Conservation (phyloP, 2,113 vertebrate genomes). For the Eptatretus burgeri region DNA sequence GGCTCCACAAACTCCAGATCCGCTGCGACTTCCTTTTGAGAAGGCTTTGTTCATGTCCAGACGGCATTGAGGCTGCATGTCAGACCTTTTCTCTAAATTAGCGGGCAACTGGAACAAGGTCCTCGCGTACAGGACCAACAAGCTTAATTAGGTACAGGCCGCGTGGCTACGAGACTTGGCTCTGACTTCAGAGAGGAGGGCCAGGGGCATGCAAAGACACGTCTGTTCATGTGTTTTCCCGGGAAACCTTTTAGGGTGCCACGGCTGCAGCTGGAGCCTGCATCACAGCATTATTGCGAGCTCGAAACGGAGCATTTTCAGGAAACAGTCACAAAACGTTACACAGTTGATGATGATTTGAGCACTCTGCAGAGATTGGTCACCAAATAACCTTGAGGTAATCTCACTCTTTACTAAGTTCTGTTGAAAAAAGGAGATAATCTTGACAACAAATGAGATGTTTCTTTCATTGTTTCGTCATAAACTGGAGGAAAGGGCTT, state of each 20-base stretch:
- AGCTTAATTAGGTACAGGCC: slow-evolving; percentile 1
- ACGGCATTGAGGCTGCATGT: slow-evolving; percentile 4
- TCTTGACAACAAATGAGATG: no score
- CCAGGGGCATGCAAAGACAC: neutral
- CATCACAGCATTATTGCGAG: no score
- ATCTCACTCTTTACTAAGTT: no score
- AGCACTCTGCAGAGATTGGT: no score
- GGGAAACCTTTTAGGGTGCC: neutral
- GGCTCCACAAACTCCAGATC: slow-evolving; percentile 2
- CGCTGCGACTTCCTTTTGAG: slow-evolving; percentile 6
- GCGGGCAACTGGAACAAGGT: slow-evolving; percentile 1
- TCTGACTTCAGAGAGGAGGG: slow-evolving; percentile 1
- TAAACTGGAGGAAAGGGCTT: no score
- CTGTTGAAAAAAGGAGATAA: no score
- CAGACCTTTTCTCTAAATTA: slow-evolving; percentile 4
- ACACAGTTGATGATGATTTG: no score
- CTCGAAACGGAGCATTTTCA: no score
- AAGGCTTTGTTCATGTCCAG: slow-evolving; percentile 5
- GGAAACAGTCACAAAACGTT: no score
- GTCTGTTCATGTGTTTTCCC: neutral
- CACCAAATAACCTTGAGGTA: no score
- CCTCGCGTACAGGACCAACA: neutral
- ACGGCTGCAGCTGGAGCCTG: neutral
- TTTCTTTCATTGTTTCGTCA: no score
- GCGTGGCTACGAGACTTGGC: slow-evolving; percentile 4